A percentile compares a stretch with the other conserved stretches of the same genome.
Conservation (phyloP, 2,113 vertebrate genomes). For the Vombatus ursinus region DNA sequence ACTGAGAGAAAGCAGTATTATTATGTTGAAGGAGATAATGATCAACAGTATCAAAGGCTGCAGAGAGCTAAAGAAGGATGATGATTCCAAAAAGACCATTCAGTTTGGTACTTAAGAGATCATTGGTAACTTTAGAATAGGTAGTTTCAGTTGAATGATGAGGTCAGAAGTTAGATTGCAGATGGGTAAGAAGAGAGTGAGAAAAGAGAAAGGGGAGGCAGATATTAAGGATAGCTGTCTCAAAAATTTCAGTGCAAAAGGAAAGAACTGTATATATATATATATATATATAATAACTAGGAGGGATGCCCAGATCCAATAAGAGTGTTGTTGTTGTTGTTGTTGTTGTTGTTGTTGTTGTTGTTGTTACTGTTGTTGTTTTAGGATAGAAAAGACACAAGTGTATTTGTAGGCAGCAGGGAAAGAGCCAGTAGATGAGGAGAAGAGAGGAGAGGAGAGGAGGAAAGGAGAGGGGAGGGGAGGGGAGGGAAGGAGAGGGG, state of each 20-base stretch:
- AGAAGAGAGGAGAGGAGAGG: not conserved
- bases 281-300: too few relatives aligned
- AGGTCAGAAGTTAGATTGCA: not conserved
- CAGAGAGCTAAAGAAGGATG: not conserved
- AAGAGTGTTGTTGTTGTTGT: too few relatives aligned
- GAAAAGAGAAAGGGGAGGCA: too few relatives aligned
- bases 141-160: not conserved
- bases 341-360: too few relatives aligned
- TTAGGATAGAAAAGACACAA: too few relatives aligned
- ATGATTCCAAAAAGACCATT: not conserved
- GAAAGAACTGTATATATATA: too few relatives aligned
- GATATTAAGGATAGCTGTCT: too few relatives aligned
- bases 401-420: too few relatives aligned
- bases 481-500: not conserved
- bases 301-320: too few relatives aligned
- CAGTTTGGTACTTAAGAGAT: not conserved
- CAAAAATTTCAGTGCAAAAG: too few relatives aligned
- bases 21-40: not conserved
- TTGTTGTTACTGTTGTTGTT: too few relatives aligned
- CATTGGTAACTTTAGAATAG: not conserved
- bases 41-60: not conserved
- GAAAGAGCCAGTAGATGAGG: too few relatives aligned
- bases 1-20: not conserved
- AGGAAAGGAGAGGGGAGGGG: rapidly evolving
- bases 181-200: not conserved